Base-by-base conservation (phyloP, 2,797 vertebrate species). In the Diceros bicornis region DNA sequence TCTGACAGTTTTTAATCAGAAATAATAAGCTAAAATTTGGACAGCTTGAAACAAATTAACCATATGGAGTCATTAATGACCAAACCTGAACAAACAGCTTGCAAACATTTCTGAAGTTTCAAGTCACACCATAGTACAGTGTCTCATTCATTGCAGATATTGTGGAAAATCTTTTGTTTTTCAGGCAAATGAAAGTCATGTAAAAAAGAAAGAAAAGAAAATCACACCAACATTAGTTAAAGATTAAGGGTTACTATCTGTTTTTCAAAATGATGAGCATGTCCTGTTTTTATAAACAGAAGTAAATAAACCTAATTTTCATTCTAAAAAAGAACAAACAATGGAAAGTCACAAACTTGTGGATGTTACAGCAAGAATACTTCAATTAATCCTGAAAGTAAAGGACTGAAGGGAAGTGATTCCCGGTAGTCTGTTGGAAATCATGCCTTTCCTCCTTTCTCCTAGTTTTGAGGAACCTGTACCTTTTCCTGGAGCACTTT, bases 11-110 rank as follows among this genome's bases (percentile, higher is more conserved):
- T 93, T 50, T 37, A 75, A 89, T 86, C 82, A 83, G 34, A 81
- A 83, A 79, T 64, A 59, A 41, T 82, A 89, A 79, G 13, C 41
- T 84, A 84, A 87, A 41, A 77, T 47, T 41, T 82, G 87, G 93
- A 55, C 68, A 93, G 16, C 37, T 52, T 57, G 57, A 94, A 95
- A 95, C 57, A 64, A 66, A 55, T 62, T 27, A 74, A 41, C 79
- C 84, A 68, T 37, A 81, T 7, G 74, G 68, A 52, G 18, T 37
- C 4, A 55, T n/a, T 41, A 25, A 0, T 29, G 81, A 52, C 37
- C 68, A 71, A 82, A 55, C 25, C 25, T 81, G 7, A 25, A 23
- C 20, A 27, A 50, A 44, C 0, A 44, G 13, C 14, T 93, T 88
- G 37, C 50, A 18, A 10, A 25, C 11, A 57, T 29, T 41, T 44